These are phyloP conservation scores for Drosophila sturtevanti DNA, from an alignment of 1,140 invertebrate species.

Conservation along the genomic window DNA sequence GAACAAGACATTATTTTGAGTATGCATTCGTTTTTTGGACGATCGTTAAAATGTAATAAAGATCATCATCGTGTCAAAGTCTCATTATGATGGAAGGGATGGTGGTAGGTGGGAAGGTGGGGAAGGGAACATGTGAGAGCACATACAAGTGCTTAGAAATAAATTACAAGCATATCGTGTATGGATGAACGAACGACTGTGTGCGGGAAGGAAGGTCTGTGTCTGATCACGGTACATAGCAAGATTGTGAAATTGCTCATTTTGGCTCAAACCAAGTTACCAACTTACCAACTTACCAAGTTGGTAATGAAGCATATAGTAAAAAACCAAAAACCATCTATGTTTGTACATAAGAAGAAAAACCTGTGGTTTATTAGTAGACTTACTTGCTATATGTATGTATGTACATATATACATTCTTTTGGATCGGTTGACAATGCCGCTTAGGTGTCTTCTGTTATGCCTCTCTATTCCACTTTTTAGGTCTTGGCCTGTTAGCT, in stretches of 20 bases:
- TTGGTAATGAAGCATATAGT: constrained; percentile 6
- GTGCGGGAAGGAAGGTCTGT: background rate
- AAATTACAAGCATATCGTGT: background rate
- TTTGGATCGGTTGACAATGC: constrained; percentile 12
- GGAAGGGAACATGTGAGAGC: background rate
- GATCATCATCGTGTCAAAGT: constrained; percentile 6
- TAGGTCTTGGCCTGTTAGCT: background rate
- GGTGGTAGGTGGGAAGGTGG: background rate
- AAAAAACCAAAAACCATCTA: background rate
- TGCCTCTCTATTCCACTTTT: background rate
- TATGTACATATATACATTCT: background rate
- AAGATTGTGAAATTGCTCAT: constrained; percentile 6
- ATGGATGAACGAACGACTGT: background rate
- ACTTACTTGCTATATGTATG: background rate
- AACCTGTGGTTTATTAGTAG: constrained; percentile 1
- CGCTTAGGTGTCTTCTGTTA: constrained; percentile 10
- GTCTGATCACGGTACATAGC: background rate
- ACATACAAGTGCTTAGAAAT: constrained; percentile 5
- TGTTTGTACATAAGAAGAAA: constrained; percentile 9
- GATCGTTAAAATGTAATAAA: constrained; percentile 20
- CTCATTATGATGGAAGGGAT: background rate
- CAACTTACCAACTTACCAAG: constrained; percentile 2
- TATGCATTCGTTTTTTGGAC: background rate
- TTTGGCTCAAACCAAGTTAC: constrained; percentile 7
- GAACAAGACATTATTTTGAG: background rate